phyloP scores from a whole-genome alignment of 35 echinoderm and acorn worm genomes.

The Lytechinus pictus region DNA sequence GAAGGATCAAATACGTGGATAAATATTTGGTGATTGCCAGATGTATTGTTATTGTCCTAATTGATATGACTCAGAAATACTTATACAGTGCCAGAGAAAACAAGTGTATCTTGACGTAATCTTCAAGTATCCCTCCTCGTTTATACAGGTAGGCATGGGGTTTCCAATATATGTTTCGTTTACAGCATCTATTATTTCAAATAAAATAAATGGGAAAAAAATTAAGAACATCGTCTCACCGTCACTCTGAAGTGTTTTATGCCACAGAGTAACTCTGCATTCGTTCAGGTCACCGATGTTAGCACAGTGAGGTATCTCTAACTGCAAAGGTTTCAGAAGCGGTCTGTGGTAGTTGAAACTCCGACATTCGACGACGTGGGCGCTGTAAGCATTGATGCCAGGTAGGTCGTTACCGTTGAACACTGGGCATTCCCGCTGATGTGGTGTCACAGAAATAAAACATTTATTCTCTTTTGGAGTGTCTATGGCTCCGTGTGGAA shows the following conservation, averaged over 20 bases:
- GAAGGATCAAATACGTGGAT: too few relatives aligned
- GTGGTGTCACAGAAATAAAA: slow-evolving; percentile 29
- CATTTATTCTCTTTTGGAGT: background rate
- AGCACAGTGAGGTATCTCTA: slow-evolving; percentile 72
- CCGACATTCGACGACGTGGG: slow-evolving; percentile 17
- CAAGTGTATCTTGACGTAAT: too few relatives aligned
- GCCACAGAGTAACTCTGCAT: slow-evolving; percentile 51
- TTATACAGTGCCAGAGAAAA: too few relatives aligned
- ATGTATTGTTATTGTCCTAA: too few relatives aligned
- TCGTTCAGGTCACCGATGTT: slow-evolving; percentile 53
- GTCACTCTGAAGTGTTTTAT: background rate
- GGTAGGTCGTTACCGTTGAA: background rate
- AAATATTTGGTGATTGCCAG: too few relatives aligned
- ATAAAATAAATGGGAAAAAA: background rate
- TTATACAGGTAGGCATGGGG: too few relatives aligned
- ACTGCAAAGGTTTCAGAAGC: slow-evolving; percentile 48
- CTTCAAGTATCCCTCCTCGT: background rate
- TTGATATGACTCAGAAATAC: too few relatives aligned
- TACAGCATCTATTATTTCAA: background rate
- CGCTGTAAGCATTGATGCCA: slow-evolving; percentile 14
- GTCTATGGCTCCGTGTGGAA: slow-evolving; percentile 17
- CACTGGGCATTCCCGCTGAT: background rate
- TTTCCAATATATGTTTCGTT: too few relatives aligned
- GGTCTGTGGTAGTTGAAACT: slow-evolving; percentile 46
- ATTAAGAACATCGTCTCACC: background rate